Conservation (phyloP, 2,113 vertebrate genomes). For the Larimichthys polyactis region DNA sequence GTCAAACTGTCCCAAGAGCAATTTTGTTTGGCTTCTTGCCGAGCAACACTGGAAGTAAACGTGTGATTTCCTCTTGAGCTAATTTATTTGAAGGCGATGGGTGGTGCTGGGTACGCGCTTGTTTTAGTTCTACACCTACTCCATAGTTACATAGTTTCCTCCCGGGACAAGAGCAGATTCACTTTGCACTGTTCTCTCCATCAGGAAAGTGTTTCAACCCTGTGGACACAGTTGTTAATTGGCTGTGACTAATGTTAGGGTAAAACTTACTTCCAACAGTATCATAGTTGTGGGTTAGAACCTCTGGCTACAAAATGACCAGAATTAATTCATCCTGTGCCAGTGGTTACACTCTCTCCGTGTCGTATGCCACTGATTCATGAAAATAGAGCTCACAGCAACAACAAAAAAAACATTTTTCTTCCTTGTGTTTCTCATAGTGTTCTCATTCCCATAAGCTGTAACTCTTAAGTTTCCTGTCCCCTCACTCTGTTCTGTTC, state of each 20-base stretch:
- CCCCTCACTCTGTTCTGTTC: conserved; percentile 20
- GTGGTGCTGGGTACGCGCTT: not conserved
- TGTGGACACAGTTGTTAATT: not conserved
- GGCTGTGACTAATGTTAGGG: not conserved
- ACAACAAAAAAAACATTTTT: not conserved
- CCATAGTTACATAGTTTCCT: not conserved
- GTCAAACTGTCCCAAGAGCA: conserved; percentile 1
- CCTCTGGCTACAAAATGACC: not conserved
- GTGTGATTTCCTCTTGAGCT: not conserved
- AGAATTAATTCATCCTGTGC: conserved; percentile 13
- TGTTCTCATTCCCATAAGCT: conserved; percentile 3
- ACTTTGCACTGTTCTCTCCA: not conserved
- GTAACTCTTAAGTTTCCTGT: not conserved
- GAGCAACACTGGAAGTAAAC: conserved; percentile 1
- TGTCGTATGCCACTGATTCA: conserved; percentile 2
- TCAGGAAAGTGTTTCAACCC: not conserved
- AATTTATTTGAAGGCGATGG: conserved; percentile 1
- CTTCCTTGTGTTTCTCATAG: not conserved
- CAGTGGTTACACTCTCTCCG: not conserved
- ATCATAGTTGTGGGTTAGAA: not conserved
- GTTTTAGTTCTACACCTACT: not conserved
- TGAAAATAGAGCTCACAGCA: conserved; percentile 5
- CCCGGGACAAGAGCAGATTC: not conserved
- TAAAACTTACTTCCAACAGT: not conserved
- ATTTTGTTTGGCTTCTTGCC: conserved; percentile 4